Base-by-base conservation (phyloP, 2,797 vertebrate genomes). In the Arnoldichthys spilopterus region DNA sequence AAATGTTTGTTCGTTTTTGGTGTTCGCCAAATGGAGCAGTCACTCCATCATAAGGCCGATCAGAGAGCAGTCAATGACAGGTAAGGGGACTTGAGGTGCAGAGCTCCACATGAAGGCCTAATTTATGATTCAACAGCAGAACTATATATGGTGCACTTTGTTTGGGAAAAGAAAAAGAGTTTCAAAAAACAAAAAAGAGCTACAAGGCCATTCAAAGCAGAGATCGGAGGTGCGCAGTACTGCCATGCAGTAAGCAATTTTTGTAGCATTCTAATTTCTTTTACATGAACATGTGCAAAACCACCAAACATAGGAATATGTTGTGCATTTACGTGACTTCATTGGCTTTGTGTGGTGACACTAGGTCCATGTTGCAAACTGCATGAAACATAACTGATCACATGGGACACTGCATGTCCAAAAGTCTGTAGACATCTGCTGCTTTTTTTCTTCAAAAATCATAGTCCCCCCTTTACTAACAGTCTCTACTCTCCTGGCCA, bases 21-120 rank as follows among this genome's bases (percentile, higher is more conserved):
- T 22, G 68, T 71, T 34, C 3, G 54, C 61, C 37, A 54, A 78
- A 75, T 58, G 30, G 56, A 72, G 47, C 68, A 3, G 47, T 75
- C 59, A 78, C 26, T 67, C 51, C 30, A 49, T 66, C 54, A 24
- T 15, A 68, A 43, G 40, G 12, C 9, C 7, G 26, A 67, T 51
- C 61, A 30, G 20, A 30, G 8, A 76, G 34, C 15, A 40, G 58
- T 6, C 12, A 4, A 6, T 24, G 51, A 63, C 56, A 37, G 37
- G 64, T 40, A 61, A 13, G 61, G 45, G 45, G 47, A 18, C 45
- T 2, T 2, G 49, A 22, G 32, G 26, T 20, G 40, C 24, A 7
- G 53, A 76, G 71, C 26, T 24, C 37, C 24, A 76, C 37, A 47
- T 32, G 22, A 12, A 16, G 6, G 26, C 20, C 20, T 71, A 34